Evolutionary conservation across 1,140 invertebrate genomes (phyloP), one percentile per base, ranked within the genome.

Genomic region (Lithobius niger): DNA sequence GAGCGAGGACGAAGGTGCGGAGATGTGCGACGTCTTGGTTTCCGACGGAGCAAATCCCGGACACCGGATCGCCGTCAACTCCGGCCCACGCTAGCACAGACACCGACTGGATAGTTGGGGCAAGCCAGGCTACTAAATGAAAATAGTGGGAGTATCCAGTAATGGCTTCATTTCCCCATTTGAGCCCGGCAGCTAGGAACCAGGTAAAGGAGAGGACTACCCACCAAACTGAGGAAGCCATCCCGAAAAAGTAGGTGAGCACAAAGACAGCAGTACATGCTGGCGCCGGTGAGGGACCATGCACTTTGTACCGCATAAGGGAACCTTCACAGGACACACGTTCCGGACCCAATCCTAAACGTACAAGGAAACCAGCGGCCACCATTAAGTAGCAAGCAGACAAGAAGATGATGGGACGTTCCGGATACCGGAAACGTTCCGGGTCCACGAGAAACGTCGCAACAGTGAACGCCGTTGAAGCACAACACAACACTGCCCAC

Each of bases 91-190:
- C 67, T 2, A 93, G 72, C 0, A 89, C 86, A 43, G 83, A 81
- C 1, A 91, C 80, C 0, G 86, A 89, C 70, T 93, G 86, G 0
- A 92, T 76, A 0, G 86, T 84, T 0, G 90, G 90, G 4, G 89
- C 78, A 0, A 90, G 66, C 90, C 91, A 95, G 0, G 90, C 89
- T 0, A 86, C 83, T 43, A 94, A 68, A 69, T 96, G 92, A 72
- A 94, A 95, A 69, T 91, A 93, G 61, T 87, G 82, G 6, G 93
- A 88, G 69, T 96, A 92, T 26, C 88, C 86, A 2, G 90, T 86
- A 61, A 98, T 97, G 3, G 90, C 91, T 72, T 96, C 92, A 68
- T 90, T 91, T 56, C 89, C 87, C 92, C 92, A 96, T 66, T 95
- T 94, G 1, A 94, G 76, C 2, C 89, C 89, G 0, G 91, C 90